Base-by-base conservation (phyloP, 2,888 invertebrate species). In the Oscheius sp. region DNA sequence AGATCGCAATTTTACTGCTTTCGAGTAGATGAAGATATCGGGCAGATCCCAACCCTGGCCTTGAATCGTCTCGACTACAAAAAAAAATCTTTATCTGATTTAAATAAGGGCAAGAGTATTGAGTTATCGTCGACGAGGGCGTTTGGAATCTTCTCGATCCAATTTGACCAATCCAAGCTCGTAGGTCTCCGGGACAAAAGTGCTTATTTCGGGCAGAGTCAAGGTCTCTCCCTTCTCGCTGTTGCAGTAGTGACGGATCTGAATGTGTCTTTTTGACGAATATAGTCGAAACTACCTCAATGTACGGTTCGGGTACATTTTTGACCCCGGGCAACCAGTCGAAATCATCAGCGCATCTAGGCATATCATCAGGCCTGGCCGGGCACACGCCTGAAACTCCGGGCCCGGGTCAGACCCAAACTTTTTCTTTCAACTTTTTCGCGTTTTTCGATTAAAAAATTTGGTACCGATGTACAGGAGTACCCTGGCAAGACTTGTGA, bases 171-270 rank as follows among this genome's bases (percentile, higher is more conserved):
- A 82, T 3, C 87, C 86, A 47, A 87, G 72, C 47, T 88, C 87
- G 63, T 84, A 82, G 32, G 85, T 85, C 32, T 87, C 79, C 11
- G 88, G 88, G 21, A 83, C 83, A 74, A 85, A 85, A 2, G 76
- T 78, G 73, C 50, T 77, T 74, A 84, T 83, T 60, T 83, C 83
- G 48, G 83, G 81, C 50, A 84, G 76, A 57, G 80, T 79, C 65
- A 87, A 79, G 21, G 83, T 83, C 75, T 88, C 87, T 55, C 87
- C 88, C 70, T 85, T 77, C 32, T 78, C 82, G 71, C 75, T 81
- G 81, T 87, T 88, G 77, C 88, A 88, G 76, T 85, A 86, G 76
- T 88, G 88, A 53, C 82, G 83, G 70, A 88, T 82, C 80, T 81
- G 60, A 35, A 77, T 32, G 32, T 11, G 32, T 21, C 42, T 42